Conservation (phyloP, 1,140 invertebrate genomes). For the Camponotus pennsylvanicus region DNA sequence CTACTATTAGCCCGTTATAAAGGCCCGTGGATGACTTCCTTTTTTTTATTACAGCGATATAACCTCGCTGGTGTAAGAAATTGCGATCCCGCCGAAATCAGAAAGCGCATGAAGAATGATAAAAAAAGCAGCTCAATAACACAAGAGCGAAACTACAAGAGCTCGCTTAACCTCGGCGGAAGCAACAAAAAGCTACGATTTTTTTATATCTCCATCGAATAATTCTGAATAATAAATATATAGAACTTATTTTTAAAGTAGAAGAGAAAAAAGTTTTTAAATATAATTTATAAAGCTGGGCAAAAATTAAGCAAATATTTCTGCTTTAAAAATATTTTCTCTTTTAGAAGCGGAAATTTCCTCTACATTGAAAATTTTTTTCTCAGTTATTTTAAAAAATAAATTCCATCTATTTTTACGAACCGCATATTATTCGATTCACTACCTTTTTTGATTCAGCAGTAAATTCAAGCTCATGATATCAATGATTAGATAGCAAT, state of each 20-base stretch:
- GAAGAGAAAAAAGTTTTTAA: neutral
- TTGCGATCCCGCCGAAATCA: slow-evolving; percentile 40
- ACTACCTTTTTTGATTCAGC: neutral
- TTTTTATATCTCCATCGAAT: neutral
- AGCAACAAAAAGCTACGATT: neutral
- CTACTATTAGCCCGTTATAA: slow-evolving; percentile 50
- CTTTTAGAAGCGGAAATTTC: too few species aligned
- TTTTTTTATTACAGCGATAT: slow-evolving; percentile 7
- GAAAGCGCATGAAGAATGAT: slow-evolving; percentile 9
- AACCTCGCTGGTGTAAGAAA: slow-evolving; percentile 39
- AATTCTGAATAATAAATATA: neutral
- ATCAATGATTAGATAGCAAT: slow-evolving; percentile 28
- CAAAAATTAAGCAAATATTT: neutral
- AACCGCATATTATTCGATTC: neutral
- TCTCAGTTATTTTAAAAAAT: neutral
- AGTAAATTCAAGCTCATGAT: slow-evolving; percentile 27
- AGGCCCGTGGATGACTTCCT: neutral
- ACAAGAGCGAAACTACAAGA: slow-evolving; percentile 18
- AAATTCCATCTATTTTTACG: neutral
- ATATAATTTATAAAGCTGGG: neutral
- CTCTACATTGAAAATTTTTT: neutral
- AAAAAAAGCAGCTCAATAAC: slow-evolving; percentile 8
- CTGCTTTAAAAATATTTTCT: neutral
- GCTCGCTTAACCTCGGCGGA: neutral
- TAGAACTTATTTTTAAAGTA: neutral